Base-by-base conservation (phyloP, 2,797 vertebrate genomes). In the Urosaurus nigricauda region DNA sequence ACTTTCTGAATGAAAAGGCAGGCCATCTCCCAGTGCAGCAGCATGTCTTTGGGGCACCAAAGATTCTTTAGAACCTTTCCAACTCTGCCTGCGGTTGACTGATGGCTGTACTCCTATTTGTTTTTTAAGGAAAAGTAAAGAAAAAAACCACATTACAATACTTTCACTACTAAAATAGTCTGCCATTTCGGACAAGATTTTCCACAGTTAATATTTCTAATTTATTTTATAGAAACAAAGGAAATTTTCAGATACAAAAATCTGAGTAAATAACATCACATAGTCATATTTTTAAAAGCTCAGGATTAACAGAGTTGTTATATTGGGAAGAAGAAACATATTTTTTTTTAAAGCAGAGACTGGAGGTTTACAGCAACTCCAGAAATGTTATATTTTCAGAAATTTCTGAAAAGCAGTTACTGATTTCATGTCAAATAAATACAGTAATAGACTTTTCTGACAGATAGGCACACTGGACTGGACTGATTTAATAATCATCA, bases 11-110 rank as follows among this genome's bases (percentile, higher is more conserved):
- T 97, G 98, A 94, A 98, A 99, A 88, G 97, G 96, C 16, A 97
- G 97, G 2, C 96, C 97, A 1, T 99, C 98, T 89, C 96, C 97
- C 93, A 98, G 95, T 7, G 98, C 93, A 74, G 98, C 97, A 32
- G 97, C 98, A 0, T 98, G 98, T 82, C 99, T 96, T 90, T 98
- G 98, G 77, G 97, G 97, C 87, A 97, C 98, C 96, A 99, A 90
- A 87, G 99, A 99, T 94, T 99, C 99, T 94, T 99, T 99, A 26
- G 99, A 99, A 86, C 98, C 99, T 95, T 99, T 99, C 99, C 98
- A 99, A 97, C 99, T 99, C 37, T 97, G 97, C 91, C 97, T 98
- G 91, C 99, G 97, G 94, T 98, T 97, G 92, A 99, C 94, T 0
- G 98, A 95, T 90, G 98, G 98, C 92, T 98, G 98, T n/a, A 98